Evolutionary conservation across 1,140 invertebrate species (phyloP), one percentile per base, ranked within the genome.

Genomic region (Dysdera silvatica): DNA sequence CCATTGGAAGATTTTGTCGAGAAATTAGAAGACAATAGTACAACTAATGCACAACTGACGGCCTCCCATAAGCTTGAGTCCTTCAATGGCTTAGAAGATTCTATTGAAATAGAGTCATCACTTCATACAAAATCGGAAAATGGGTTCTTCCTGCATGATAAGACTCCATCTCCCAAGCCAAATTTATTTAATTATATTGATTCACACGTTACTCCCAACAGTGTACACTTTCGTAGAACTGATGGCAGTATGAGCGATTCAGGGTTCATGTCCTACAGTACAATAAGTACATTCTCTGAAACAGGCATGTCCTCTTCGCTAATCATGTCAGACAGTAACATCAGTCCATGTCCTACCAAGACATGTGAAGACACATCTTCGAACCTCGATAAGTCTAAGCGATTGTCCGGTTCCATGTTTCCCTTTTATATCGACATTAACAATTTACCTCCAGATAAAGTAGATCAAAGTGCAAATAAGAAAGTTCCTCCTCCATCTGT

Each of bases 201-300:
- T 26, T 14, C 37, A n/a, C 24, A 12, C 4, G 45, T 43, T 18
- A 47, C 28, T 4, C 24, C 35, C 18, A 41, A 31, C 29, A 33
- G 53, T 20, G 6, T 58, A 5, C 61, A 64, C 28, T 32, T 52
- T 29, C 55, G 55, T 31, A 18, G 56, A 20, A 10, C 48, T 14
- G 65, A 66, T 61, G 59, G 58, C n/a, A 66, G 60, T 37, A 66
- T 66, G 65, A 66, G 37, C 48, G 65, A 66, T 48, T 66, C 65
- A 33, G 65, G 65, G 3, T 66, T 66, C 53, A 57, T 66, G 60
- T 62, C 65, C 8, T 58, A 66, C 35, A 66, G 64, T 26, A 60
- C 52, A 18, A 61, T 57, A n/a, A 66, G 64, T 31, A 23, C 61
- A 4, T 23, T 66, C n/a, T 66, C 64, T 32, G 65, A 66, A 18